Conservation (phyloP, 2,797 vertebrate genomes). For the Chrysocyon brachyurus region DNA sequence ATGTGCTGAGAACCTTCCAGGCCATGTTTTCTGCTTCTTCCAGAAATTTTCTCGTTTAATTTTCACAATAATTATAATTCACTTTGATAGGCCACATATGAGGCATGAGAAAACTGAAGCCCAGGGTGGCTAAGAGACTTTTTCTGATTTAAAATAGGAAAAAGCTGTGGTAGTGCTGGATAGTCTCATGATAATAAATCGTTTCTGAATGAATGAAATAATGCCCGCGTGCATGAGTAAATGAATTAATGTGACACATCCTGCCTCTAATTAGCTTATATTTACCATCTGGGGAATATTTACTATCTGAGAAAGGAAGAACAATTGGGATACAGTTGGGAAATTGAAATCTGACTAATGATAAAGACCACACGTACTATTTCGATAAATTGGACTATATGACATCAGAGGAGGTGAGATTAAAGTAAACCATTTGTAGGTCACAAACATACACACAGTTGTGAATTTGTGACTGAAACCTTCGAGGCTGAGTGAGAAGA, state of each 20-base stretch:
- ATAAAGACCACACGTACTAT: not conserved
- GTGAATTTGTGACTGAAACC: not conserved
- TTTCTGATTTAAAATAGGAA: not conserved
- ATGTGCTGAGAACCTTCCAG: not conserved
- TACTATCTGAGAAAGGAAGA: not conserved
- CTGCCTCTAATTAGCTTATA: not conserved
- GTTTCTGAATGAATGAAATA: conserved; percentile 12
- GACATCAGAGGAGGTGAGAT: not conserved
- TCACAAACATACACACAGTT: not conserved
- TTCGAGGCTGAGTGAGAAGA: not conserved
- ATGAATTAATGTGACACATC: not conserved
- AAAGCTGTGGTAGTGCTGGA: not conserved
- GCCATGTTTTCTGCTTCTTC: not conserved
- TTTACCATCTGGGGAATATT: not conserved
- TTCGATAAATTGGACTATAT: not conserved
- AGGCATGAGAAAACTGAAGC: not conserved
- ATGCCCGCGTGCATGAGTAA: not conserved
- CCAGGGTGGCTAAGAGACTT: not conserved
- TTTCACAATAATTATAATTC: not conserved
- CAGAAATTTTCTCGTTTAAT: not conserved
- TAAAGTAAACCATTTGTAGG: not conserved
- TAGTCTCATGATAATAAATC: not conserved
- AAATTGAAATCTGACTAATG: not conserved
- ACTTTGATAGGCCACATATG: not conserved
- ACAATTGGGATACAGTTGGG: not conserved